Conservation (phyloP, 2,888 invertebrate species). For the Protodeltote pygarga region DNA sequence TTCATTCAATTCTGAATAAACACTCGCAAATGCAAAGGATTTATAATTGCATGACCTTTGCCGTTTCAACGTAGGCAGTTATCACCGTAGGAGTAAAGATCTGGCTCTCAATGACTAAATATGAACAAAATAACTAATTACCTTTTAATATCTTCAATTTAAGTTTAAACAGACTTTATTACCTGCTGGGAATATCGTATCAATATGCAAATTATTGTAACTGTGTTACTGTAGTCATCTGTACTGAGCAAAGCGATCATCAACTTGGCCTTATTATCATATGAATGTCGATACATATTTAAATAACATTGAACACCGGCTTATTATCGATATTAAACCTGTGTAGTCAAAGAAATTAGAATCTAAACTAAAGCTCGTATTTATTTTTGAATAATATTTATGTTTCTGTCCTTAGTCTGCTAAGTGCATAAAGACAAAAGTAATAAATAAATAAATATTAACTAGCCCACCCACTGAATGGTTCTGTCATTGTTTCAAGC, state of each 20-base stretch:
- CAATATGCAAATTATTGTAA: constrained; percentile 32
- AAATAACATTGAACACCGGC: no score
- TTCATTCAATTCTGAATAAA: constrained; percentile 15
- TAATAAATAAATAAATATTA: constrained; percentile 67
- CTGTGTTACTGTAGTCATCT: constrained; percentile 10
- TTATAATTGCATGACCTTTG: constrained; percentile 36
- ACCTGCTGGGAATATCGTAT: constrained; percentile 29
- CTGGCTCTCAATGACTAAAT: constrained; percentile 22
- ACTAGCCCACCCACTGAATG: constrained; percentile 74
- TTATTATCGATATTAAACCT: constrained; percentile 3
- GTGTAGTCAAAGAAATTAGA: no score
- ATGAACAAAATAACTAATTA: constrained; percentile 29
- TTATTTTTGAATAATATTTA: constrained; percentile 26
- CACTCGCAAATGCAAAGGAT: constrained; percentile 22
- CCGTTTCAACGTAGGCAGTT: constrained; percentile 33
- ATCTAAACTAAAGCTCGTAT: no score
- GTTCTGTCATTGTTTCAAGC: constrained; percentile 76
- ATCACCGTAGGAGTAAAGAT: constrained; percentile 38
- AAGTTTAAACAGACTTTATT: constrained; percentile 19
- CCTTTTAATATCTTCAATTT: constrained; percentile 27
- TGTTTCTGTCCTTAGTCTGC: constrained; percentile 34
- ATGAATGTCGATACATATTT: no score
- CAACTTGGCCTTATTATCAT: constrained; percentile 11
- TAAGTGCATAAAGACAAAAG: constrained; percentile 66
- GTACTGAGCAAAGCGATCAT: constrained; percentile 1